A percentile compares a stretch with the other conserved stretches of the same genome.
These are phyloP conservation scores for Gisinianus flammeolus DNA, from an alignment of 2,888 invertebrate genomes.

Conservation along the genomic window DNA sequence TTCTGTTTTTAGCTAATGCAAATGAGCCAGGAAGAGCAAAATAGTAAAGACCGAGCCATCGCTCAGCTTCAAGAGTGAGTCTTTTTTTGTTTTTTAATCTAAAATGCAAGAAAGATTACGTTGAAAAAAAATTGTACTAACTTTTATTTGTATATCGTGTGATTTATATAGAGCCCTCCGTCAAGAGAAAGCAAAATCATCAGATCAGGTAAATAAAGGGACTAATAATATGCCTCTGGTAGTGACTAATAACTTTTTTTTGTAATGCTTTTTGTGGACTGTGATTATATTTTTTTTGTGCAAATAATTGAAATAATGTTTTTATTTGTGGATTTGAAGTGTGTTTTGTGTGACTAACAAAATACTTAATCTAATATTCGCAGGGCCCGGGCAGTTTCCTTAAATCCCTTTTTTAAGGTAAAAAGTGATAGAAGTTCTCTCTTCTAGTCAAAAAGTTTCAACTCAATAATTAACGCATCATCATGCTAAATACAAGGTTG, in stretches of 20 bases:
- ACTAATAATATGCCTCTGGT: too few species aligned
- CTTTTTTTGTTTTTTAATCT: slow-evolving; percentile 20
- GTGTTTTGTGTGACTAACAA: slow-evolving; percentile 12
- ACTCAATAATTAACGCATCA: slow-evolving; percentile 1
- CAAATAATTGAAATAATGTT: neutral
- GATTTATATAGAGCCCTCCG: slow-evolving; percentile 78
- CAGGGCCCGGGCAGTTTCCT: slow-evolving; percentile 58
- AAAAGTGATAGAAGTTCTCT: neutral
- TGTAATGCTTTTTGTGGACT: slow-evolving; percentile 17
- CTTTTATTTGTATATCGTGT: too few species aligned
- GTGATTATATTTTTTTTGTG: slow-evolving; percentile 21
- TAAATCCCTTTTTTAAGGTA: slow-evolving; percentile 59
- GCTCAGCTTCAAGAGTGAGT: slow-evolving; percentile 90
- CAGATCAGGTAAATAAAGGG: slow-evolving; percentile 41
- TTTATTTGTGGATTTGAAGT: neutral
- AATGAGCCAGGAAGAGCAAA: slow-evolving; percentile 93
- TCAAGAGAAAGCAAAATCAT: slow-evolving; percentile 81
- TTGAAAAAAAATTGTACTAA: neutral
- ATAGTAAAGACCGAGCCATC: slow-evolving; percentile 88
- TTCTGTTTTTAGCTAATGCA: slow-evolving; percentile 70
- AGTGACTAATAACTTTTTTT: too few species aligned
- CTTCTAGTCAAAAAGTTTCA: slow-evolving; percentile 4
- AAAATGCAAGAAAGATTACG: neutral
- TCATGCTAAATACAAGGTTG: neutral
- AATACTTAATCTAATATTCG: slow-evolving; percentile 1